Percentiles rank a stretch among this genome's conserved stretches.
Conservation (phyloP, 2,113 vertebrate genomes). For the Hypomesus transpacificus region DNA sequence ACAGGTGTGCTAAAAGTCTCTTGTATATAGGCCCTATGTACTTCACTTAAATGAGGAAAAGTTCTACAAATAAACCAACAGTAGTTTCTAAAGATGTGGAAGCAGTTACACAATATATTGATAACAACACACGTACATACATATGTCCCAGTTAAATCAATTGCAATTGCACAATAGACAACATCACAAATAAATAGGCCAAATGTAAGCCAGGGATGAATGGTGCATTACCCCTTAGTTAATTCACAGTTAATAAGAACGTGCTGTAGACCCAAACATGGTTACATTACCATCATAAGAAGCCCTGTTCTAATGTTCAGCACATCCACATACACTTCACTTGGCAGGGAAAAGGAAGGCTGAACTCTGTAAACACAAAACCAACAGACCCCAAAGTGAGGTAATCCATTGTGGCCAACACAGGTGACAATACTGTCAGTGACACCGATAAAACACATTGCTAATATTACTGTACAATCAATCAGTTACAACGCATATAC, state of each 20-base stretch:
- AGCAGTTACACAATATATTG: constrained; percentile 65
- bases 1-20: background rate
- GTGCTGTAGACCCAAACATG: constrained; percentile 76
- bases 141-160: constrained; percentile 70
- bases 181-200: constrained; percentile 76
- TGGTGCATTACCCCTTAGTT: constrained; percentile 74
- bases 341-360: constrained; percentile 71
- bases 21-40: background rate
- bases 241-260: constrained; percentile 89
- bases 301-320: constrained; percentile 52
- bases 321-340: constrained; percentile 68
- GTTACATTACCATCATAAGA: constrained; percentile 39
- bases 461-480: constrained; percentile 51
- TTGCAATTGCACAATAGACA: constrained; percentile 72
- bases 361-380: constrained; percentile 81
- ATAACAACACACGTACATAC: constrained; percentile 44
- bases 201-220: constrained; percentile 74
- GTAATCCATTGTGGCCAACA: constrained; percentile 62
- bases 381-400: constrained; percentile 72
- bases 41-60: constrained; percentile 46
- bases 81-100: constrained; percentile 73
- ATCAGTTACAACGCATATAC: constrained; percentile 59
- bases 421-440: constrained; percentile 68
- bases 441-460: constrained; percentile 59
- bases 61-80: constrained; percentile 63